Evolutionary conservation across 2,797 vertebrate genomes (phyloP), one percentile per base, ranked within the genome.

Genomic region (Cuniculus paca): DNA sequence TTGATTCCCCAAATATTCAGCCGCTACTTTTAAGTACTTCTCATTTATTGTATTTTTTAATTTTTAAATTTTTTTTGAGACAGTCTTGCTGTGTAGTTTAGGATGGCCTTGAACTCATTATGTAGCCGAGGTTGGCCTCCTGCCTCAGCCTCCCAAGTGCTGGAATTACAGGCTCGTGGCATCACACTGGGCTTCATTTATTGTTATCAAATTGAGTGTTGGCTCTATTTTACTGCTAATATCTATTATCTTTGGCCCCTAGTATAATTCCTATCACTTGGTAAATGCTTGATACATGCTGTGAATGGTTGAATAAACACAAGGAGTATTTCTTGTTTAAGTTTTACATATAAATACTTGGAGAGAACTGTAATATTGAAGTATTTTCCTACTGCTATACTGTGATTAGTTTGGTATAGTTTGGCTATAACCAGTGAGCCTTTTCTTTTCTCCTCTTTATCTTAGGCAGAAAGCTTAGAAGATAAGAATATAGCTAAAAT

Each of bases 401-500:
- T 68, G 7, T 61, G 10, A 48, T 48, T 75, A 34, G 26, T 81
- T 82, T 95, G 87, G 6, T 90, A 65, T 78, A 92, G 79, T 26
- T 78, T 68, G 0, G 42, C 39, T 48, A n/a, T n/a, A 94, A 94
- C 95, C 56, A 94, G 94, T 81, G 26, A 78, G 78, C 91, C 90
- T 85, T 97, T 0, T 97, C 95, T 97, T 97, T 60, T 86, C 45
- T 95, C 68, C 10, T 97, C 88, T 70, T 92, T 90, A 88, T 88
- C 48, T 97, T 94, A 99, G 99, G 98, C 98, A 70, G 99, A 99
- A 96, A 98, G 98, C 90, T 92, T 97, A 42, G 98, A 99, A 72
- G 99, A 99, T 97, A 99, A 98, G 98, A 99, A 99, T 91, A 95
- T 98, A 92, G 98, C 98, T 61, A 98, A 98, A 98, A 97, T 95